Base-by-base conservation (phyloP, 30 jellyfish, hydroid and myxozoan genomes). In the Aurelia aurita region DNA sequence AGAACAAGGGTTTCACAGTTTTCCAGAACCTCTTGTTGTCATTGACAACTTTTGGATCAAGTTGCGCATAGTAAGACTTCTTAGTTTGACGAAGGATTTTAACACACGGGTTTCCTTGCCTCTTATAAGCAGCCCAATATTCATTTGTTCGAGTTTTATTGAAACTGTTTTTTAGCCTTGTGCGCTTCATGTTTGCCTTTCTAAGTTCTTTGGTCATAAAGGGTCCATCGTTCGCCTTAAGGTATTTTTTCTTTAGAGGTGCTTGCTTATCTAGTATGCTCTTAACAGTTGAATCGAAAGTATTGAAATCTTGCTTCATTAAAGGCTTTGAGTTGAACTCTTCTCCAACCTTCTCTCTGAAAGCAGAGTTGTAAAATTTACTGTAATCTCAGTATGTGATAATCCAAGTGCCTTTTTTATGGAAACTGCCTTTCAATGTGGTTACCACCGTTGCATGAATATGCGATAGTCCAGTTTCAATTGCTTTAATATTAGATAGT, bases 321-420 rank as follows among this genome's bases (percentile, higher is more conserved):
- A 66, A 66, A 66, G 79, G 79, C 25, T 66, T 66, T 66, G 79
- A 66, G 59, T 66, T 66, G 13, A 66, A 66, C 79, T 66, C 59
- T 66, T 66, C 79, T 66, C 79, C 79, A 23, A 66, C 79, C 79
- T 66, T 66, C 79, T 66, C 79, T 66, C 79, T 66, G 79, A 66
- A 66, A 20, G 79, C 58, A 23, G 22, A 15, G 72, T 59, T 59
- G 72, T 59, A 18, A 21, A 59, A 59, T 59, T 59, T 59, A 59
- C 72, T 59, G 72, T 59, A 59, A 59, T 59, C 72, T 59, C 72
- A 27, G 72, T 59, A 59, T 18, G 72, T 59, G 72, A 59, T 10
- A 59, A 59, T 59, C 72, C 72, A 10, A 59, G 72, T 18, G 72
- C 72, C 72, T n/a, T 59, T 59, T 59, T 59, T 59, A 59, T 59